Percentiles rank a stretch among this genome's conserved stretches.
Evolutionary conservation across 2,888 invertebrate species (phyloP).

Genomic region (Drosophila algonquin): DNA sequence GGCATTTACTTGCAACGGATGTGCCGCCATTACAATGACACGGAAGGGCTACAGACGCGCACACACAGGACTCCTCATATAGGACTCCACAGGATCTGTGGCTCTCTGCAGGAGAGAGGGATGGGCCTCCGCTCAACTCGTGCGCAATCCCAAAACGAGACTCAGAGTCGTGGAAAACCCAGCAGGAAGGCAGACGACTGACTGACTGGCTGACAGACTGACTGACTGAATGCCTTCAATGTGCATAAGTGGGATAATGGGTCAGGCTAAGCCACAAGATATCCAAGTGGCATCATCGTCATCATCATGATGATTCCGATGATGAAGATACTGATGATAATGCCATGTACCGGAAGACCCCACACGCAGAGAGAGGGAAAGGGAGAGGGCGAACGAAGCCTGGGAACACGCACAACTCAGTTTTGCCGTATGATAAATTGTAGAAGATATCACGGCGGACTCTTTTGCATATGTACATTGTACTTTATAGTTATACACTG

Average conservation of each 20-base stretch:
- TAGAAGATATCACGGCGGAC: constrained; percentile 72
- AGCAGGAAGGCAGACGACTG: constrained; percentile 57
- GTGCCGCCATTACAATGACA: constrained; percentile 77
- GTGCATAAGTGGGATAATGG: constrained; percentile 78
- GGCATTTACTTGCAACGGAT: constrained; percentile 79
- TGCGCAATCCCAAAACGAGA: constrained; percentile 69
- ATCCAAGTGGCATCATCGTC: constrained; percentile 52
- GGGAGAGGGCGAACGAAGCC: not conserved
- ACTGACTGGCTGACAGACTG: constrained; percentile 54
- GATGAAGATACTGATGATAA: constrained; percentile 35
- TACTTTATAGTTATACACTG: constrained; percentile 41
- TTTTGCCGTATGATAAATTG: constrained; percentile 74
- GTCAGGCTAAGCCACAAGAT: constrained; percentile 78
- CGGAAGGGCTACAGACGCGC: constrained; percentile 63
- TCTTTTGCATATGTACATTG: constrained; percentile 51
- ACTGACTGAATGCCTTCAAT: constrained; percentile 75
- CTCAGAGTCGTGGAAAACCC: constrained; percentile 41
- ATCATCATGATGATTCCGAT: constrained; percentile 42
- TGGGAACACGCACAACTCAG: constrained; percentile 33
- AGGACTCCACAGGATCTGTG: constrained; percentile 42
- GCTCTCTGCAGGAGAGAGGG: not conserved
- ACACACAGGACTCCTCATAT: not conserved
- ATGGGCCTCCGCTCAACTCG: constrained; percentile 37
- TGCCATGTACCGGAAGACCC: constrained; percentile 60
- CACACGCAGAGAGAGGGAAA: constrained; percentile 47